Evolutionary conservation across 2,797 vertebrate species (phyloP).

Genomic region (Pithecia hirsuta): DNA sequence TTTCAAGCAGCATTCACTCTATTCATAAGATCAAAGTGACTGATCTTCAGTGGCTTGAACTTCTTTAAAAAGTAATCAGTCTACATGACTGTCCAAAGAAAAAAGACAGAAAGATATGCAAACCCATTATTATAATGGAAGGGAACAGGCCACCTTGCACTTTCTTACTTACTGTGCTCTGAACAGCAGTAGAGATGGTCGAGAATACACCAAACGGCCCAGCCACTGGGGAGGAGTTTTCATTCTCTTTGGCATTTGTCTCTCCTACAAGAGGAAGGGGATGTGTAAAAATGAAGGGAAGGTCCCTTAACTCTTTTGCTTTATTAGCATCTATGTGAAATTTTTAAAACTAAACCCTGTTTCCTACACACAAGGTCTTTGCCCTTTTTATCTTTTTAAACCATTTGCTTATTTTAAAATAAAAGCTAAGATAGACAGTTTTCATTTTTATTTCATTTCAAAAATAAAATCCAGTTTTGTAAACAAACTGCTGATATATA

Average conservation of each 20-base stretch:
- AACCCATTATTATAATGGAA: background rate
- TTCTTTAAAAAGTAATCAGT: background rate
- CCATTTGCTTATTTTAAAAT: slow-evolving; percentile 38
- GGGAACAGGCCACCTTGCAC: background rate
- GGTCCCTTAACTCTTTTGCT: background rate
- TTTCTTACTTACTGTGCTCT: slow-evolving; percentile 92
- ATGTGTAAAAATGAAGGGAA: background rate
- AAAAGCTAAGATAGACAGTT: background rate
- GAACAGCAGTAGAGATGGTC: slow-evolving; percentile 93
- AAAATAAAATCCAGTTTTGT: slow-evolving; percentile 44
- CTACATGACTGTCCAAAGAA: background rate
- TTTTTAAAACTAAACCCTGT: background rate
- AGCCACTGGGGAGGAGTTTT: slow-evolving; percentile 82
- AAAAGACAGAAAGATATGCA: background rate
- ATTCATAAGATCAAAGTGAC: background rate
- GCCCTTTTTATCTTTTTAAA: slow-evolving; percentile 35
- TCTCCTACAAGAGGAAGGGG: slow-evolving; percentile 71
- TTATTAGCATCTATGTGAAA: background rate
- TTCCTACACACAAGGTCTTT: background rate
- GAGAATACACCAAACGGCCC: slow-evolving; percentile 94
- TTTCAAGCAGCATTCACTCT: background rate
- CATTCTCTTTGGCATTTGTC: slow-evolving; percentile 69
- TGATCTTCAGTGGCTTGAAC: background rate
- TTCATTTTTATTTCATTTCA: slow-evolving; percentile 22
- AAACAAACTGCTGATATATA: background rate